Conservation (phyloP, 2,113 vertebrate genomes). For the Vireo altiloquus region DNA sequence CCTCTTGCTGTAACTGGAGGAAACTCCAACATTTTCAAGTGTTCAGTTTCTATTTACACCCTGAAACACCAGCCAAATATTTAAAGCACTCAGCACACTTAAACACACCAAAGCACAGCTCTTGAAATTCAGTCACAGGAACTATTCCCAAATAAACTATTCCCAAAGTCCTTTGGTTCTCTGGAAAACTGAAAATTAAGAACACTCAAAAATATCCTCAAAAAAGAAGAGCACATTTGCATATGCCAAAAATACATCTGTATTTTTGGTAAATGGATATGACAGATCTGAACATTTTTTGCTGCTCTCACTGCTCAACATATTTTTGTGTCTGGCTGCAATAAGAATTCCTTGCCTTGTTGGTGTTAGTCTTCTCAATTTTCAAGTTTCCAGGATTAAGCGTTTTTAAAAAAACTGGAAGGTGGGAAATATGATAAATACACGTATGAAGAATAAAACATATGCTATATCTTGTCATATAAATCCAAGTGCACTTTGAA, state of each 20-base stretch:
- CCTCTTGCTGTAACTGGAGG: neutral
- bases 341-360: neutral
- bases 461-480: too few species aligned
- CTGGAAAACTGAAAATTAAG: neutral
- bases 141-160: neutral
- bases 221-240: neutral
- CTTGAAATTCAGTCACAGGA: neutral
- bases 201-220: neutral
- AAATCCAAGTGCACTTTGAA: neutral
- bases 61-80: neutral
- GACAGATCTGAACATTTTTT: neutral
- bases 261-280: neutral
- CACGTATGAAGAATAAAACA: neutral
- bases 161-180: neutral
- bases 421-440: neutral
- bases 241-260: too few species aligned
- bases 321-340: neutral
- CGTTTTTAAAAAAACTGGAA: neutral
- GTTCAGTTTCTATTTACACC: neutral
- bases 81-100: neutral
- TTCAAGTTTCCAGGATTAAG: neutral
- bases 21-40: neutral
- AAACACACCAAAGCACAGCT: neutral
- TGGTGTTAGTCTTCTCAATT: neutral
- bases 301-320: neutral